Base-by-base conservation (phyloP, 2,888 invertebrate genomes). In the Laothoe populi region DNA sequence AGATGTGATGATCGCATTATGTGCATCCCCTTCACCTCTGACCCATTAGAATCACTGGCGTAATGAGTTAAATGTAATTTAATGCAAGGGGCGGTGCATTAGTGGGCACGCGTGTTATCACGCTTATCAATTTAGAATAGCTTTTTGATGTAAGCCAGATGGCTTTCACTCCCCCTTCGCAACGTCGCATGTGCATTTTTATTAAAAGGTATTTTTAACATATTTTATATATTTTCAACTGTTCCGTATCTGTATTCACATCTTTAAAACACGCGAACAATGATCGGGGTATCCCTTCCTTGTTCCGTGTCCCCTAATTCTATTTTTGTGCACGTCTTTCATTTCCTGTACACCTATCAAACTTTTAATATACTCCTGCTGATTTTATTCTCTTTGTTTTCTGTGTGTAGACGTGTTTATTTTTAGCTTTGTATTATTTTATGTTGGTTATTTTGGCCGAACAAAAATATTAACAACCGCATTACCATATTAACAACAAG, bases 131-230 rank as follows among this genome's bases (percentile, higher is more conserved):
- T 78, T 84, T 84, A 79, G 74, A 86, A 88, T 86, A 82, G 78
- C 83, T 81, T 88, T 86, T 82, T 87, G 84, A 88, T 87, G 81
- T 75, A 77, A 72, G 80, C 87, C 90, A 91, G 87, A 90, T 90
- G 90, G 82, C 81, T 71, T 70, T 71, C 73, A 78, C 77, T 79
- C 80, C 82, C 81, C 78, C 74, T 71, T 70, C 61, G 59, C 23
- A 60, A n/a, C 26, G 59, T 49, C 63, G 60, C 61, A 24, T 57
- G 57, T 45, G 16, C 57, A 44, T 62, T 59, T 59, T 31, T 53
- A 53, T 53, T 53, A 53, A 53, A 53, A 53, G 31, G 53, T 53
- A 53, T 35, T 53, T 53, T 35, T 31, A 11, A 53, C 53, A 19
- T 53, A 53, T 31, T 53, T 35, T 19, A 53, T 19, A 21, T 8